Percentiles rank a stretch among this genome's conserved stretches.
These are phyloP conservation scores for Anoplopoma fimbria DNA, from an alignment of 2,113 vertebrate genomes.

Conservation along the genomic window DNA sequence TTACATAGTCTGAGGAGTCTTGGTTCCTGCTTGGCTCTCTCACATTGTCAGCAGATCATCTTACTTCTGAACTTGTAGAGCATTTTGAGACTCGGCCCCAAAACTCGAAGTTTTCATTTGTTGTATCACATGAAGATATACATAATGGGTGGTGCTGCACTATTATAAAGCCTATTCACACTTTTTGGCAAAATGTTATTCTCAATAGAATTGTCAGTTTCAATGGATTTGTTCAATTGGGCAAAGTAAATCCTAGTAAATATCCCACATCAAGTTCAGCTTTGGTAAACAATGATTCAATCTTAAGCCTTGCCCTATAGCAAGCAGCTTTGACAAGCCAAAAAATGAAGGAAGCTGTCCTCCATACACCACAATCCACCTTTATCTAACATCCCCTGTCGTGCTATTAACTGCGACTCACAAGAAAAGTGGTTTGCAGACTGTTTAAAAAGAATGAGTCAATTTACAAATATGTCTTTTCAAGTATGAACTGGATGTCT, in stretches of 20 bases:
- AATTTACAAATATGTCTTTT: too few relatives aligned
- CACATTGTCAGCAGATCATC: neutral
- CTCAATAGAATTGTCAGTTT: neutral
- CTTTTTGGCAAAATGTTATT: neutral
- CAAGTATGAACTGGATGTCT: too few relatives aligned
- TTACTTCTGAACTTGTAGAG: neutral
- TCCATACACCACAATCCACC: too few relatives aligned
- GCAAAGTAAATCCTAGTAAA: neutral
- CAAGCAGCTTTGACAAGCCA: neutral
- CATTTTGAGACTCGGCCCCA: neutral
- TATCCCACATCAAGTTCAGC: neutral
- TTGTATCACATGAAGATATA: neutral
- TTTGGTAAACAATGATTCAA: neutral
- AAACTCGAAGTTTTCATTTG: neutral
- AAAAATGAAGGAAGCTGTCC: too few relatives aligned
- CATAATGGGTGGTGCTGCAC: too few relatives aligned
- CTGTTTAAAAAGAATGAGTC: too few relatives aligned
- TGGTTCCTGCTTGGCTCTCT: neutral
- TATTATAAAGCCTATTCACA: neutral
- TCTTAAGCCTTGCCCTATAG: neutral
- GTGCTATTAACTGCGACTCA: too few relatives aligned
- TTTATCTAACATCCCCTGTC: too few relatives aligned
- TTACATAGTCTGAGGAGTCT: conserved; percentile 5
- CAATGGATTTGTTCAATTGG: neutral
- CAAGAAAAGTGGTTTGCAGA: too few relatives aligned